Percentiles rank a stretch among this genome's conserved stretches.
phyloP scores from a whole-genome alignment of 2,797 vertebrate genomes.

The Sebastes matsubarae region DNA sequence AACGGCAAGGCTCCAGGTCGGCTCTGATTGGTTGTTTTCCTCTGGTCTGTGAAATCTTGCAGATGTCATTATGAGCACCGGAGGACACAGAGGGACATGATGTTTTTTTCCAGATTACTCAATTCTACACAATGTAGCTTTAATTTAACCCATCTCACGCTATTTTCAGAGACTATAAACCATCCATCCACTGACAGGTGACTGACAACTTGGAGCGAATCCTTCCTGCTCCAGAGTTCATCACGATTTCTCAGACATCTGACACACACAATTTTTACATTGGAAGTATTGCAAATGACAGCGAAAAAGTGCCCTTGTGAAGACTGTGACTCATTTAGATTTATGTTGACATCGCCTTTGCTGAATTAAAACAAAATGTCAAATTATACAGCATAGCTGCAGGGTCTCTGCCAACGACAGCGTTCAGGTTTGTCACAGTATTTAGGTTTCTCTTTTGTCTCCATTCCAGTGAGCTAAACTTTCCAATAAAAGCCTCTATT shows the following conservation, averaged over 20 bases:
- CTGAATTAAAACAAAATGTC: constrained; percentile 8
- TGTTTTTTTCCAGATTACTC: too few relatives aligned
- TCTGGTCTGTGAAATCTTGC: too few relatives aligned
- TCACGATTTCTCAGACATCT: background rate
- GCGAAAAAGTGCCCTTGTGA: background rate
- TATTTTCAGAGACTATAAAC: background rate
- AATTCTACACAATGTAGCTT: too few relatives aligned
- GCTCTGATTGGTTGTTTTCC: too few relatives aligned
- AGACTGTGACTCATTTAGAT: background rate
- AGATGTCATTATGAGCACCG: too few relatives aligned
- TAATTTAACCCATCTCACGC: background rate
- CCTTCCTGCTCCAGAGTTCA: background rate
- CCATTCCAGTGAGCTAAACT: background rate
- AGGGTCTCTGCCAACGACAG: background rate
- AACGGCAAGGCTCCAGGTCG: too few relatives aligned
- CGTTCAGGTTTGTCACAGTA: background rate
- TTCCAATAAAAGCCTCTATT: constrained; percentile 7
- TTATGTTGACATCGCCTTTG: background rate
- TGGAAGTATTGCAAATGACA: background rate
- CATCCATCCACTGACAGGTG: background rate
- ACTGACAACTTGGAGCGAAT: background rate
- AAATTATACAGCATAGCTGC: background rate
- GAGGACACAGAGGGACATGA: too few relatives aligned
- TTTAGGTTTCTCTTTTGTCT: constrained; percentile 12
- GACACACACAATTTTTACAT: background rate